Evolutionary conservation across 2,797 vertebrate species (phyloP).

Genomic region (Aratinga solstitialis): DNA sequence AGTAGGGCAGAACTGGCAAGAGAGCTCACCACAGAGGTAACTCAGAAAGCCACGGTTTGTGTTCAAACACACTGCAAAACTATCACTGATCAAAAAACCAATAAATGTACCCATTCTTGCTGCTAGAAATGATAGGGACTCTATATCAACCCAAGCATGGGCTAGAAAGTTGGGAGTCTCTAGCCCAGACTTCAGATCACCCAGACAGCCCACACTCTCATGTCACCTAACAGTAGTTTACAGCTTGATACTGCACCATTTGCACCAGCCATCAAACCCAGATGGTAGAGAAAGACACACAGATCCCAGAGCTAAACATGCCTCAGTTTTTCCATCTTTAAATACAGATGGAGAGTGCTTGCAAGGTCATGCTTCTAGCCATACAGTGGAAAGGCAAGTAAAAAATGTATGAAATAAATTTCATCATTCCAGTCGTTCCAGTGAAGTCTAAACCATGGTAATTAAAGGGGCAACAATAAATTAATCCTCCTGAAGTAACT

Average conservation of each 20-base stretch:
- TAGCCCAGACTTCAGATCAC: not conserved
- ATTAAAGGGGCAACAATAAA: not conserved
- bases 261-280: not conserved
- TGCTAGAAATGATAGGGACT: not conserved
- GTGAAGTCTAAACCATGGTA: not conserved
- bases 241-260: not conserved
- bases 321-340: not conserved
- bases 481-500: not conserved
- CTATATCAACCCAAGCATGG: not conserved
- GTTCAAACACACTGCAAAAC: not conserved
- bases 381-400: not conserved
- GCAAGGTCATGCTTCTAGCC: not conserved
- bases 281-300: not conserved
- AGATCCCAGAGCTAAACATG: not conserved
- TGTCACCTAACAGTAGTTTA: not conserved
- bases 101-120: not conserved
- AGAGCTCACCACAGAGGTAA: not conserved
- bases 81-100: not conserved
- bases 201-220: not conserved
- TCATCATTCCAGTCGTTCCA: rapidly evolving
- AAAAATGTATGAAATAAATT: not conserved
- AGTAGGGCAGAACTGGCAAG: not conserved
- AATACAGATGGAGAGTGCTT: not conserved
- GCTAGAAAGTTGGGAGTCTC: not conserved
- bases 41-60: not conserved